Evolutionary conservation across 1,140 invertebrate species (phyloP).

Genomic region (Neomicropteryx cornuta): DNA sequence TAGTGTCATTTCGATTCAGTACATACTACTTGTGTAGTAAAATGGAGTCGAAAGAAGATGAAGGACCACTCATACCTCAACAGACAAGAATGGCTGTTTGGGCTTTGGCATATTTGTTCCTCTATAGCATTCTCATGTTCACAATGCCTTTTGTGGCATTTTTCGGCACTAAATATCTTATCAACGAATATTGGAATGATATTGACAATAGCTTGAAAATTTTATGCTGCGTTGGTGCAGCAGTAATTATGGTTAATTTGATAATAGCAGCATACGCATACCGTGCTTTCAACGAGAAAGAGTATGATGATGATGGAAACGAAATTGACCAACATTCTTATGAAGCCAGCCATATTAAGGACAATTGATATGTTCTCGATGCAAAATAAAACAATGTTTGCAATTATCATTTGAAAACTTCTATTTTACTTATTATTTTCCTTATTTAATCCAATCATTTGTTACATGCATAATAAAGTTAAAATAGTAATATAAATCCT

Average conservation of each 20-base stretch:
- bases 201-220: conserved; percentile 49
- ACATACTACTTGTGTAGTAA: conserved; percentile 19
- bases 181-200: conserved; percentile 49
- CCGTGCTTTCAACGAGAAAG: conserved; percentile 60
- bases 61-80: conserved; percentile 28
- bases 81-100: conserved; percentile 33
- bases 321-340: conserved; percentile 34
- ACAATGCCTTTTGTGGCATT: conserved; percentile 67
- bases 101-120: conserved; percentile 52
- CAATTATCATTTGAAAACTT: neutral
- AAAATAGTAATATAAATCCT: too few relatives aligned
- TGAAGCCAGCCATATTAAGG: conserved; percentile 7
- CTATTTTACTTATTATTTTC: conserved; percentile 25
- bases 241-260: conserved; percentile 66
- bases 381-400: conserved; percentile 5
- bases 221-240: conserved; percentile 59
- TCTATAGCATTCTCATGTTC: conserved; percentile 76
- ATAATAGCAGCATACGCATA: conserved; percentile 71
- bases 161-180: conserved; percentile 50
- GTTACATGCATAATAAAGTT: too few relatives aligned
- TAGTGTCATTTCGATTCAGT: too few relatives aligned
- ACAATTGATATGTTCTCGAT: conserved; percentile 2
- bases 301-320: conserved; percentile 47
- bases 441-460: too few relatives aligned
- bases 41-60: conserved; percentile 24